phyloP scores from a whole-genome alignment of 2,888 invertebrate genomes.

The Byasa hedistus region DNA sequence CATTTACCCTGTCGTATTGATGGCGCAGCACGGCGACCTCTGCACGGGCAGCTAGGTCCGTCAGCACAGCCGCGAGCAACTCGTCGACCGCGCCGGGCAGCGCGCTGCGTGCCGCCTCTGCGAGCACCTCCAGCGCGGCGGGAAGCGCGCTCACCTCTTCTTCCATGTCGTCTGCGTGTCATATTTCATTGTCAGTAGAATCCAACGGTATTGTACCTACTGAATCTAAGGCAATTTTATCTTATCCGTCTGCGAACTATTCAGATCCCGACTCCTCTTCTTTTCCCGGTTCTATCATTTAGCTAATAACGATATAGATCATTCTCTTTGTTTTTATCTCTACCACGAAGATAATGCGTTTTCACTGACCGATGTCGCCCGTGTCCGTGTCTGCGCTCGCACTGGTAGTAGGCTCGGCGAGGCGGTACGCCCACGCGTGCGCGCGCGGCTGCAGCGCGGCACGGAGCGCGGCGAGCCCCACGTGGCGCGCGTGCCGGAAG shows the following conservation, averaged over 20 bases:
- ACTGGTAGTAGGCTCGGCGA: constrained; percentile 40
- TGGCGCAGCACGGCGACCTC: constrained; percentile 48
- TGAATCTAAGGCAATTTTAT: no score
- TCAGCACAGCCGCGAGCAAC: constrained; percentile 45
- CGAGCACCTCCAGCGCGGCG: constrained; percentile 54
- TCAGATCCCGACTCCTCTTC: no score
- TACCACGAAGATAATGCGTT: no score
- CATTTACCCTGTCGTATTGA: constrained; percentile 50
- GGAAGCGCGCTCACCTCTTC: constrained; percentile 64
- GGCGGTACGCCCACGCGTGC: constrained; percentile 52
- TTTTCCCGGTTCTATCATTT: no score
- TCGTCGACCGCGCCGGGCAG: constrained; percentile 43
- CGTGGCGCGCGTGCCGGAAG: constrained; percentile 55
- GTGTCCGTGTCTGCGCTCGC: no score
- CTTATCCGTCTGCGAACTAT: no score
- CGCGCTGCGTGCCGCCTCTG: constrained; percentile 44
- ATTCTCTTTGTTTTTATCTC: no score
- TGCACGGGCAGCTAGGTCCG: constrained; percentile 49
- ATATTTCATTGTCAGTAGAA: no score
- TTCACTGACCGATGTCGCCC: no score
- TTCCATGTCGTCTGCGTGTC: constrained; percentile 52
- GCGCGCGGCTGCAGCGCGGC: constrained; percentile 52
- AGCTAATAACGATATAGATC: no score
- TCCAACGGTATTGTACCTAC: no score
- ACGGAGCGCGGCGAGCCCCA: constrained; percentile 47